A percentile compares a stretch with the other conserved stretches of the same genome.
phyloP scores from a whole-genome alignment of 2,797 vertebrate species.

The Scolopax rusticola region DNA sequence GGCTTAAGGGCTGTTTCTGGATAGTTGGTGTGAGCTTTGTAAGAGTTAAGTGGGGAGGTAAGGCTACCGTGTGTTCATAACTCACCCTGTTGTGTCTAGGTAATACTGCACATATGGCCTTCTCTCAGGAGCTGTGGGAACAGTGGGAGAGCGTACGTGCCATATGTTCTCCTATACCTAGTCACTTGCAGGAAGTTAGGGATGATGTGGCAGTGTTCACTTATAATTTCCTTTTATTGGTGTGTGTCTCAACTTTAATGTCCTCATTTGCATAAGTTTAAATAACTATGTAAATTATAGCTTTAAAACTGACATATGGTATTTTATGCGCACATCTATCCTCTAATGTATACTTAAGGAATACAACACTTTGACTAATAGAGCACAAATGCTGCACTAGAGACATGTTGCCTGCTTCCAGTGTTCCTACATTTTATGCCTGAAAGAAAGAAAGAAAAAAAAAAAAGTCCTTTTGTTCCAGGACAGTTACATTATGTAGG shows the following conservation, averaged over 20 bases:
- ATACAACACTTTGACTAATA: slow-evolving; percentile 68
- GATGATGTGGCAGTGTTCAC: slow-evolving; percentile 57
- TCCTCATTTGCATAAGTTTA: slow-evolving; percentile 77
- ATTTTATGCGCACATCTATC: slow-evolving; percentile 62
- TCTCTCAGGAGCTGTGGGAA: slow-evolving; percentile 25
- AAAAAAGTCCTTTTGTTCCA: slow-evolving; percentile 29
- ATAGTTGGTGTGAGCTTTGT: not conserved
- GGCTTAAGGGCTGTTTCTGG: not conserved
- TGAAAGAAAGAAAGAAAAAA: not conserved
- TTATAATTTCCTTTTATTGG: slow-evolving; percentile 77
- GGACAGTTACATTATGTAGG: slow-evolving; percentile 45
- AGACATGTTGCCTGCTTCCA: slow-evolving; percentile 52
- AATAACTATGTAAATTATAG: slow-evolving; percentile 73
- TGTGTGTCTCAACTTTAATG: slow-evolving; percentile 65
- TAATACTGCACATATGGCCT: slow-evolving; percentile 47
- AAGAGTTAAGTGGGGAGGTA: not conserved
- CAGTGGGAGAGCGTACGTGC: slow-evolving; percentile 44
- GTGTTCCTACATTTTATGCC: slow-evolving; percentile 33
- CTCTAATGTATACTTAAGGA: slow-evolving; percentile 69
- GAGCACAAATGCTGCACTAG: slow-evolving; percentile 56
- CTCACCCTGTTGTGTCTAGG: slow-evolving; percentile 30
- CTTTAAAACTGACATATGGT: slow-evolving; percentile 66
- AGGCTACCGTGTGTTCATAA: not conserved
- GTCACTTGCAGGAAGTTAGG: slow-evolving; percentile 51
- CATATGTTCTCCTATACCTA: slow-evolving; percentile 60